Base-by-base conservation (phyloP, 2,113 vertebrate species). In the Callaeas wilsoni region DNA sequence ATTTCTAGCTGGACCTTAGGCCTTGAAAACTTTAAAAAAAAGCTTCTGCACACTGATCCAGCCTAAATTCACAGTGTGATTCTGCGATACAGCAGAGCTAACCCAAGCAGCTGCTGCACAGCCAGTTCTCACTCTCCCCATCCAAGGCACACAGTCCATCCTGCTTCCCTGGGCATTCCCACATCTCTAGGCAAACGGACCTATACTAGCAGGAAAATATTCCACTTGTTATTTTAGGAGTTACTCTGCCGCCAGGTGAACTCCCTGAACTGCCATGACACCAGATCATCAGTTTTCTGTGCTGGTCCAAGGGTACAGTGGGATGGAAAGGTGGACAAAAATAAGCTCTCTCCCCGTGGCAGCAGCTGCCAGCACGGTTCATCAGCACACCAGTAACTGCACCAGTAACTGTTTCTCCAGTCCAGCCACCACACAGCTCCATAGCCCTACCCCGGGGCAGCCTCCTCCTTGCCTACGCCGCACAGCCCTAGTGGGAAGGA, bases 381-480 rank as follows among this genome's bases (percentile, higher is more conserved):
- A 27, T 29, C 32, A 67, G 44, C 59, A 55, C 16, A 35, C 7
- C 35, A 32, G 12, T 6, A 57, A 30, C 1, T 46, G 14, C 35
- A 49, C 7, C 22, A n/a, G n/a, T n/a, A n/a, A n/a, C 37, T 4
- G 2, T 2, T n/a, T n/a, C n/a, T n/a, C n/a, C n/a, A n/a, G 1
- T 32, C 13, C 81, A 68, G 39, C 29, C 68, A 67, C 14, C 30
- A 57, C 56, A 10, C 2, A 0, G 2, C 7, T 77, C 44, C 49
- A 79, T 11, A 18, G 23, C 8, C 29, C 64, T 26, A 7, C 44
- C 4, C 33, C n/a, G 46, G 18, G 73, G 23, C 52, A 68, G 56
- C 39, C 13, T 62, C 29, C 29, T 85, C 15, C 65, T 55, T 3
- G 0, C 10, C 23, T 6, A 0, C 0, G 0, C 14, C 8, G 18